phyloP scores from a whole-genome alignment of 2,113 vertebrate genomes.

The Sylvia atricapilla region DNA sequence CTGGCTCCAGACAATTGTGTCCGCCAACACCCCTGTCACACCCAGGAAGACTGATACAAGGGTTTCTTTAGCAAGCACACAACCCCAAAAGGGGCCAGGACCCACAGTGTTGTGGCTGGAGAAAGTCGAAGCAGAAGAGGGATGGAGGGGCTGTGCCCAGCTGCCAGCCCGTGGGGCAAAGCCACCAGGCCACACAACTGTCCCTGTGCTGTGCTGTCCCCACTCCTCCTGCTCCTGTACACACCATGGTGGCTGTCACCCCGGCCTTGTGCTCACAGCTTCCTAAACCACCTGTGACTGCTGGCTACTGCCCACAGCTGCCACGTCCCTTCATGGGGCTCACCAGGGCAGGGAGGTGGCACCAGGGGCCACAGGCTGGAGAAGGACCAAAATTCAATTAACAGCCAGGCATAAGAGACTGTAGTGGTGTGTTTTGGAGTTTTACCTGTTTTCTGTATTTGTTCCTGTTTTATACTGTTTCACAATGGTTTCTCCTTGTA shows the following conservation, averaged over 20 bases:
- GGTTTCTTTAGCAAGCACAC: background rate
- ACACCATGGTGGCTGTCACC: background rate
- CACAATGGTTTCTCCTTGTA: too few relatives aligned
- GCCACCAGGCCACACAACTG: background rate
- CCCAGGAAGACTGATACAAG: accelerated
- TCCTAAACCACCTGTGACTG: background rate
- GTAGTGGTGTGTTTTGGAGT: too few relatives aligned
- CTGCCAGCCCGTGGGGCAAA: background rate
- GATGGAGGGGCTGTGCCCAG: background rate
- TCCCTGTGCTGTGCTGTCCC: background rate
- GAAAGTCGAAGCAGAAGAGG: background rate
- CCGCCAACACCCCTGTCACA: background rate
- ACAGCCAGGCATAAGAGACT: background rate
- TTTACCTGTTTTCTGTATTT: too few relatives aligned
- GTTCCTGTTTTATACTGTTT: too few relatives aligned
- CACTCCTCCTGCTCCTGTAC: accelerated
- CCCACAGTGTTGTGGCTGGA: accelerated
- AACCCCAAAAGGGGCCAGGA: background rate
- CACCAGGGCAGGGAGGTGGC: too few relatives aligned
- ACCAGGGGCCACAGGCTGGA: background rate
- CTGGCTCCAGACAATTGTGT: background rate
- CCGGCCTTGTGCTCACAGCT: background rate
- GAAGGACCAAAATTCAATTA: background rate
- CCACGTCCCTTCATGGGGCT: background rate
- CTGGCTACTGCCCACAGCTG: accelerated